Base-by-base conservation (phyloP, 1,140 invertebrate species). In the Anthonomus grandis region DNA sequence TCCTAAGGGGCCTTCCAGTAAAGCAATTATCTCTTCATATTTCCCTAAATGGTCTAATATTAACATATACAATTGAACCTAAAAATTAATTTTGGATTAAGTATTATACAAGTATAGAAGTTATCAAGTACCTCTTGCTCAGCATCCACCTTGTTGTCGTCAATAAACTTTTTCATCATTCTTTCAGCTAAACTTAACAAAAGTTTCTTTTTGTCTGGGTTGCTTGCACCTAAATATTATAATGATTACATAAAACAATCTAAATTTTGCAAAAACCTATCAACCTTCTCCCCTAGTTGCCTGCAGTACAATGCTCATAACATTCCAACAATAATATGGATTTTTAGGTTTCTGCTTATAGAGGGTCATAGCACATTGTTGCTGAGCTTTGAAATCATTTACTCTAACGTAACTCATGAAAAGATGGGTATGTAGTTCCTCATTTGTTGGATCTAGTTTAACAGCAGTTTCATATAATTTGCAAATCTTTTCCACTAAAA, bases 281-380 rank as follows among this genome's bases (percentile, higher is more conserved):
- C 21, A 44, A 73, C 76, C 76, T 75, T 67, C 46, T 62, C 73
- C 58, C 50, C 68, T 54, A 66, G 57, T 67, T 65, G 90, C 90
- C 80, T 96, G 93, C 80, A 97, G 86, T 13, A 97, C 86, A 69
- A 95, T 84, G 72, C 93, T 96, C 88, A 97, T 97, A 12, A 97
- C 87, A 52, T 90, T 89, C 96, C 95, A 98, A 74, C 96, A 97
- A 71, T 95, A 97, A 74, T 98, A 98, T 0, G 93, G 94, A 74
- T 93, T 96, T 74, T 97, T 97, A 21, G 90, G 87, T 70, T 87
- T 87, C 22, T 91, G 75, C 77, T 94, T 96, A 70, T 95, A 97
- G 3, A 98, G 78, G 17, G 82, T 80, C 78, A 97, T 83, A 1
- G 95, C 95, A 6, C 87, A 86, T 56, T 87, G 81, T 67, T 97